Conservation (phyloP, 2,797 vertebrate species). For the Galaxias olidus region DNA sequence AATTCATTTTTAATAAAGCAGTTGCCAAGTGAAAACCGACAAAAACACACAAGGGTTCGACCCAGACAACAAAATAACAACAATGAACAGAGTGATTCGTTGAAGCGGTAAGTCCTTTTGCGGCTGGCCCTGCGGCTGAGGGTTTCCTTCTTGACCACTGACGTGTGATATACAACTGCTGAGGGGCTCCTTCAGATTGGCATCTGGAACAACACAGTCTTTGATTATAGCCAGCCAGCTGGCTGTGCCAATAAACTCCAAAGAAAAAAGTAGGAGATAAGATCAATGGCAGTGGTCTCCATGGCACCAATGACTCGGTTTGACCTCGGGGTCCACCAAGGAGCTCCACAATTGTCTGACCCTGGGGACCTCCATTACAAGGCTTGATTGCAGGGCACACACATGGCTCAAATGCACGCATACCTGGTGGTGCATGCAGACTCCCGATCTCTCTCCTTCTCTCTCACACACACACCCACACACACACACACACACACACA, state of each 20-base stretch:
- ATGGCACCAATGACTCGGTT: not conserved
- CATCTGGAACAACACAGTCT: too few relatives aligned
- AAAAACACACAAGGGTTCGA: too few relatives aligned
- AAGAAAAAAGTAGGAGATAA: not conserved
- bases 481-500: conserved; percentile 37
- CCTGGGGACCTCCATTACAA: too few relatives aligned
- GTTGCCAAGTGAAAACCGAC: too few relatives aligned
- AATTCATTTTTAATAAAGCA: too few relatives aligned
- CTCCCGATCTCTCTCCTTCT: not conserved
- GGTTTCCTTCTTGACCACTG: not conserved
- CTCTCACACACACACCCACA: conserved; percentile 14
- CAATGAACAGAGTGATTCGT: not conserved
- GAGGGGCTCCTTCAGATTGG: too few relatives aligned
- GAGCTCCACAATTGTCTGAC: not conserved
- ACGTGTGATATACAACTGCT: not conserved
- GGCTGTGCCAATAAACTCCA: not conserved
- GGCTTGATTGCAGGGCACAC: too few relatives aligned
- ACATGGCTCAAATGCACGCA: too few relatives aligned
- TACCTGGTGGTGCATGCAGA: too few relatives aligned
- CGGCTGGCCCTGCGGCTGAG: not conserved
- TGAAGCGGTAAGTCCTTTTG: not conserved
- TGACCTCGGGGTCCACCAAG: not conserved
- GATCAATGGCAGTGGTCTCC: not conserved
- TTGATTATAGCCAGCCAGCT: not conserved
- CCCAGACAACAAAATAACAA: too few relatives aligned